A percentile compares a stretch with the other conserved stretches of the same genome.
phyloP scores from a whole-genome alignment of 2,888 invertebrate species.

The Calameuta pallipes region DNA sequence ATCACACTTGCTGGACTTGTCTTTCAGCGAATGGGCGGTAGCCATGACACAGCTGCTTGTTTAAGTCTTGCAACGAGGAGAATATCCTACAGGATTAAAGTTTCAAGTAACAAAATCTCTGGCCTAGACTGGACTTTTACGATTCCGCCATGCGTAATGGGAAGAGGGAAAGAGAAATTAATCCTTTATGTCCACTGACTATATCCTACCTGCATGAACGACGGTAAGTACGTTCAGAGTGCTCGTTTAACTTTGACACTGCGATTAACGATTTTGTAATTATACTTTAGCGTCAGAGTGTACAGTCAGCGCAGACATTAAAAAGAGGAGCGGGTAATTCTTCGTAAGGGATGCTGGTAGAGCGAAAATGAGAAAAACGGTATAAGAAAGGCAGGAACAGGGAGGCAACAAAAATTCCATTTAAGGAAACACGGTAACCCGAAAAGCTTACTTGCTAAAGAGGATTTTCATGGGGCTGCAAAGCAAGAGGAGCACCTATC shows the following conservation, averaged over 20 bases:
- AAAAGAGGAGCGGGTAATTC: background rate
- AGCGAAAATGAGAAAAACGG: conserved; percentile 11
- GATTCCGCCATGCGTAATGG: background rate
- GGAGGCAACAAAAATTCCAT: conserved; percentile 25
- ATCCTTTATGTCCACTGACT: background rate
- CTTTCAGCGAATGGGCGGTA: background rate
- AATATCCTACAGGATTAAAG: background rate
- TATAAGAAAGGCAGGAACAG: conserved; percentile 1
- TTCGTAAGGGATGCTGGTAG: background rate
- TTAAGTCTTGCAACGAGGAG: background rate
- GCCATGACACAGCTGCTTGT: background rate
- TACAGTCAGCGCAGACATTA: background rate
- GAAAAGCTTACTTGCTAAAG: conserved; percentile 33
- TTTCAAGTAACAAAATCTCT: background rate
- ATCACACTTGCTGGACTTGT: background rate
- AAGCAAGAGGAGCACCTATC: conserved; percentile 28
- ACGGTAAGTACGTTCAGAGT: background rate
- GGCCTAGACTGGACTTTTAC: background rate
- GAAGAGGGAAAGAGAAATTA: background rate
- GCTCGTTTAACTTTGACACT: background rate
- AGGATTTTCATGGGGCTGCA: conserved; percentile 27
- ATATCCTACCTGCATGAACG: background rate
- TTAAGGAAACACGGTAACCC: conserved; percentile 41
- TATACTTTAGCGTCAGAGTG: background rate
- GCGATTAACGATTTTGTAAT: background rate